These are phyloP conservation scores for Buceros bicornis DNA, from an alignment of 2,797 vertebrate species.

Conservation along the genomic window DNA sequence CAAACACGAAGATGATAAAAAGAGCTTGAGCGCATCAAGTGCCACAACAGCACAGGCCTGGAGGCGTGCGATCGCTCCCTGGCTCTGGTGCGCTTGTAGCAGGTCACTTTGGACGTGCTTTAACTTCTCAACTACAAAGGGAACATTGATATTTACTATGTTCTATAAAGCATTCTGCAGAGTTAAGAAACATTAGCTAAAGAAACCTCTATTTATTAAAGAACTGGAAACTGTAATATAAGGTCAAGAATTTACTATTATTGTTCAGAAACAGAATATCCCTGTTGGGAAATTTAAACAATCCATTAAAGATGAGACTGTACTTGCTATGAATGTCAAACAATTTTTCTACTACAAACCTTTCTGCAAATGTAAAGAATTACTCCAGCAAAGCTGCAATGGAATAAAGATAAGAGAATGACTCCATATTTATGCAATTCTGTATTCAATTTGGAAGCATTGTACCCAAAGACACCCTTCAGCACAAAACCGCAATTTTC, in stretches of 20 bases:
- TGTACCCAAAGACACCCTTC: conserved; percentile 1
- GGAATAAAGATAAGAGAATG: conserved; percentile 5
- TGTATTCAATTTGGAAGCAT: conserved; percentile 27
- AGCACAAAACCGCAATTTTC: background rate
- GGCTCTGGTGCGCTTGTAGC: rapidly evolving
- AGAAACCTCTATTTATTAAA: background rate
- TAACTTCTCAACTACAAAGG: background rate
- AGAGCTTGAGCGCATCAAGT: background rate
- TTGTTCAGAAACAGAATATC: background rate
- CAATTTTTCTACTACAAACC: conserved; percentile 36
- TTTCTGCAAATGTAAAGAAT: conserved; percentile 37
- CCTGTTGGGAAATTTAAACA: conserved; percentile 34
- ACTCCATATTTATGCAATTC: conserved; percentile 17
- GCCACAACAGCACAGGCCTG: background rate
- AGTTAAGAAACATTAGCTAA: conserved; percentile 6
- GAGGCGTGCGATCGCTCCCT: background rate
- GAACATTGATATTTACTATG: background rate
- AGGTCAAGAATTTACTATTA: conserved; percentile 13
- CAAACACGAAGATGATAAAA: background rate
- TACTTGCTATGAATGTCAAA: conserved; percentile 25
- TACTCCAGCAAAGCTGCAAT: conserved; percentile 2
- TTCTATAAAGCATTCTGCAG: background rate
- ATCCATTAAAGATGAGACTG: conserved; percentile 32
- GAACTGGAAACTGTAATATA: background rate
- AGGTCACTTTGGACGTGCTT: background rate